phyloP scores from a whole-genome alignment of 2,113 vertebrate genomes.

The Microtus montanus region DNA sequence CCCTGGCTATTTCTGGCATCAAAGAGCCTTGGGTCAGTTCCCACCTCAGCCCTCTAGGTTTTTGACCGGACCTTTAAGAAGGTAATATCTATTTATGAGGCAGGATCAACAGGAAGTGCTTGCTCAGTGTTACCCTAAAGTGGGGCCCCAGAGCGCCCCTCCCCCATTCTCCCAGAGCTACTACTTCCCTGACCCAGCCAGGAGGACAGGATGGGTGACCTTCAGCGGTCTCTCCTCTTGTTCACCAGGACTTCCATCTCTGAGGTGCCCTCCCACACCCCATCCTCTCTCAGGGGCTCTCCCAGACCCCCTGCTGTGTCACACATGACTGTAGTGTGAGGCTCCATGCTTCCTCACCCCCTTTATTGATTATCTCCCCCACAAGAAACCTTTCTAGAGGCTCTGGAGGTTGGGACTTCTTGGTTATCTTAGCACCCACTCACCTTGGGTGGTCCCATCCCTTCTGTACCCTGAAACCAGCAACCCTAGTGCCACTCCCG shows the following conservation, averaged over 20 bases:
- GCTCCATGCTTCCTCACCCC: background rate
- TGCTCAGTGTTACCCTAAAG: background rate
- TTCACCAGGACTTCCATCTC: rapidly evolving
- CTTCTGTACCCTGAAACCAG: too few species aligned
- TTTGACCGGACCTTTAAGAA: background rate
- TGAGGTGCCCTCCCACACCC: background rate
- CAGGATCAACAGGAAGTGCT: background rate
- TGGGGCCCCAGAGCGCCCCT: background rate
- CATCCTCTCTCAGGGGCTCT: background rate
- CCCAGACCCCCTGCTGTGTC: background rate
- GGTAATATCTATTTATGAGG: background rate
- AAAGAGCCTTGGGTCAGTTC: background rate
- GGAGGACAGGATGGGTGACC: background rate
- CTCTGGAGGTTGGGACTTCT: rapidly evolving
- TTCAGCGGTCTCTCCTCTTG: rapidly evolving
- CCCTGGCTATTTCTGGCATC: slow-evolving; percentile 46
- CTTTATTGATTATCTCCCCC: background rate
- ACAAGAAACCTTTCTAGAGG: background rate
- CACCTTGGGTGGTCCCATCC: background rate
- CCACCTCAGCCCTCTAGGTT: background rate
- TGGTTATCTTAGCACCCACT: rapidly evolving
- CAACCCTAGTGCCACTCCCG: background rate
- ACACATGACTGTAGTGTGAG: too few species aligned
- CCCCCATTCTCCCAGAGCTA: background rate
- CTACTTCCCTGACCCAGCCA: background rate